phyloP scores from a whole-genome alignment of 2,888 invertebrate genomes.

The Monopis laevigella region DNA sequence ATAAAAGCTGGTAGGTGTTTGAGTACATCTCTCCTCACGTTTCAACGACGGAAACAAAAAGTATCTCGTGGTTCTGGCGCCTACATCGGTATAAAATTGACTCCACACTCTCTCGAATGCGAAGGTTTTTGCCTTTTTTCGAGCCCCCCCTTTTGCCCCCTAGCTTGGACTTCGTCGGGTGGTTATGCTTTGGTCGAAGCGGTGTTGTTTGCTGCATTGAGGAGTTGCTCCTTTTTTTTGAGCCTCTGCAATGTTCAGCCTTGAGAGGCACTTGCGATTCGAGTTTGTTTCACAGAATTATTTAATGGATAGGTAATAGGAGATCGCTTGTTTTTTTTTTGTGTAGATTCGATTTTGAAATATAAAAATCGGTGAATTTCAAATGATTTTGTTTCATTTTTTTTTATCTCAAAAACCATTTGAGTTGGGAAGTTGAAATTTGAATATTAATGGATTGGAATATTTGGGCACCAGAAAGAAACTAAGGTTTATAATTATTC shows the following conservation, averaged over 20 bases:
- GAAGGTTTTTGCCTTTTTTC: conserved; percentile 55
- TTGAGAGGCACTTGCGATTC: conserved; percentile 59
- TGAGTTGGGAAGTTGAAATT: too few species aligned
- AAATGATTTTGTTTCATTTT: too few species aligned
- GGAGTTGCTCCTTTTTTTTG: conserved; percentile 65
- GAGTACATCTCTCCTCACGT: conserved; percentile 61
- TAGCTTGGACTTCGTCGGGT: conserved; percentile 59
- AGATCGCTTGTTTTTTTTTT: too few species aligned
- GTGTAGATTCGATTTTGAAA: too few species aligned
- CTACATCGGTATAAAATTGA: conserved; percentile 68
- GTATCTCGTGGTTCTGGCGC: conserved; percentile 61
- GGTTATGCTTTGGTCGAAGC: conserved; percentile 63
- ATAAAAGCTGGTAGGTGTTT: conserved; percentile 63
- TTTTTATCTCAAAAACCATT: too few species aligned
- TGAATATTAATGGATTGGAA: too few species aligned
- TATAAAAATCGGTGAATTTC: too few species aligned
- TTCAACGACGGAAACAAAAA: conserved; percentile 64
- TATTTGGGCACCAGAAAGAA: too few species aligned
- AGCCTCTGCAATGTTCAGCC: conserved; percentile 58
- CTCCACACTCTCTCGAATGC: conserved; percentile 66
- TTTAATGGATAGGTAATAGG: too few species aligned
- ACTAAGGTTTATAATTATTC: too few species aligned
- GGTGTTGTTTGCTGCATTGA: conserved; percentile 65
- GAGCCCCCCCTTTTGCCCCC: conserved; percentile 26
- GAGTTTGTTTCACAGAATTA: too few species aligned